A percentile compares a stretch with the other conserved stretches of the same genome.
These are phyloP conservation scores for Otolemur crassicaudatus DNA, from an alignment of 2,797 vertebrate species.

Conservation along the genomic window DNA sequence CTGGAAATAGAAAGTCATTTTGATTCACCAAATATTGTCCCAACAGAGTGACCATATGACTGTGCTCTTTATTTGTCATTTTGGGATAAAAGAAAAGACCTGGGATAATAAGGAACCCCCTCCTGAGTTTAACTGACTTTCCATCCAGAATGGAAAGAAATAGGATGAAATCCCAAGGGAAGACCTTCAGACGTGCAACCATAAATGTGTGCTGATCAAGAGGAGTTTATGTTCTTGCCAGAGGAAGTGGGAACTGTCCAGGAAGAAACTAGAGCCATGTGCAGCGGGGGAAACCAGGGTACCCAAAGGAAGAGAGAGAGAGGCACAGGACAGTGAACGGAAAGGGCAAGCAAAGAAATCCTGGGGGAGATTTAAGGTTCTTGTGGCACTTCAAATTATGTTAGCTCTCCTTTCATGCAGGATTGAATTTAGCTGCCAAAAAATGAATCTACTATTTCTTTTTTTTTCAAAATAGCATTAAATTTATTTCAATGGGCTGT, in stretches of 20 bases:
- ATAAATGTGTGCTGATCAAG: not conserved
- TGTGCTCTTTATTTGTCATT: not conserved
- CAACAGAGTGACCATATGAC: not conserved
- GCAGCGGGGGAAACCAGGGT: not conserved
- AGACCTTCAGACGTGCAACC: not conserved
- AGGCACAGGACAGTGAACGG: not conserved
- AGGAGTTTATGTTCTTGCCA: not conserved
- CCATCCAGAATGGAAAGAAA: not conserved
- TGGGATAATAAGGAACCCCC: not conserved
- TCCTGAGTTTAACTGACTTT: not conserved
- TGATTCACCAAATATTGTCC: not conserved
- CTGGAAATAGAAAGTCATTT: slow-evolving; percentile 8
- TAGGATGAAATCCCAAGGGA: not conserved
- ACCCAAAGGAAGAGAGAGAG: not conserved
- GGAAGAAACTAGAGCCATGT: not conserved
- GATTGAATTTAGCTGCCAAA: slow-evolving; percentile 79
- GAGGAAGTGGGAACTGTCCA: not conserved
- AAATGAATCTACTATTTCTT: slow-evolving; percentile 76
- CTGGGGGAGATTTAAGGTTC: slow-evolving; percentile 61
- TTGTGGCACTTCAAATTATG: slow-evolving; percentile 65
- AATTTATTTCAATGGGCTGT: slow-evolving; percentile 85
- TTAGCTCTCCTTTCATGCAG: slow-evolving; percentile 59
- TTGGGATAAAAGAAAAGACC: not conserved
- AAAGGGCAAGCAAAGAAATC: not conserved
- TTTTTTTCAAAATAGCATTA: slow-evolving; percentile 77